These are phyloP conservation scores for Trogon surrucura DNA, from an alignment of 2,113 vertebrate species.

Conservation along the genomic window DNA sequence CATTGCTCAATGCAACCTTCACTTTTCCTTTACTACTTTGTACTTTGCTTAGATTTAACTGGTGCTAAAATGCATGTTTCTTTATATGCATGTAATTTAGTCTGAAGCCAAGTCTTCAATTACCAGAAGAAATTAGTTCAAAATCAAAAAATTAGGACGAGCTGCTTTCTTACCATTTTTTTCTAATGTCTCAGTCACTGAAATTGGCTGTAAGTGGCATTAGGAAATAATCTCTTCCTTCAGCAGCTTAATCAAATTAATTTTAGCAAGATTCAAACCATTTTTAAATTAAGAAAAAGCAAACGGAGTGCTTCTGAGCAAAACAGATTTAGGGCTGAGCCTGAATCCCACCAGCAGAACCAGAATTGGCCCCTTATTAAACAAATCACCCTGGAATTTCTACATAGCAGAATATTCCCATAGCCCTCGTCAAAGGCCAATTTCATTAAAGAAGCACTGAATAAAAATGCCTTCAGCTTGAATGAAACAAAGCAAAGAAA, in stretches of 20 bases:
- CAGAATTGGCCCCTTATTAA: neutral
- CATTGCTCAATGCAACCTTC: neutral
- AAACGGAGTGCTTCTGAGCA: neutral
- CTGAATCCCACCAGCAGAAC: neutral
- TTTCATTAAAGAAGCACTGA: neutral
- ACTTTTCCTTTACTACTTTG: neutral
- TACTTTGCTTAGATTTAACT: neutral
- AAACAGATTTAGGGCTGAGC: neutral
- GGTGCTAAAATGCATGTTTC: neutral
- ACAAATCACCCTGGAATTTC: neutral
- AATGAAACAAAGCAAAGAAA: neutral
- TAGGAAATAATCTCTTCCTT: conserved; percentile 15
- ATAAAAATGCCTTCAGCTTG: conserved; percentile 15
- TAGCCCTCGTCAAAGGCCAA: neutral
- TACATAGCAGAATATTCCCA: neutral
- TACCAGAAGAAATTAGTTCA: neutral
- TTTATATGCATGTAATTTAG: neutral
- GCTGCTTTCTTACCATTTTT: neutral
- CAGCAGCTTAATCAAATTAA: conserved; percentile 1
- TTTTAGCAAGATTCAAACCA: conserved; percentile 18
- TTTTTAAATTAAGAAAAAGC: conserved; percentile 49
- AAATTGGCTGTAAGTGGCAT: neutral
- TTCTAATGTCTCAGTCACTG: neutral
- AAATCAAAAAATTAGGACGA: neutral
- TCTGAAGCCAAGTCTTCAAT: neutral